A percentile compares a stretch with the other conserved stretches of the same genome.
Evolutionary conservation across 2,113 vertebrate genomes (phyloP).

Genomic region (Helogale parvula): DNA sequence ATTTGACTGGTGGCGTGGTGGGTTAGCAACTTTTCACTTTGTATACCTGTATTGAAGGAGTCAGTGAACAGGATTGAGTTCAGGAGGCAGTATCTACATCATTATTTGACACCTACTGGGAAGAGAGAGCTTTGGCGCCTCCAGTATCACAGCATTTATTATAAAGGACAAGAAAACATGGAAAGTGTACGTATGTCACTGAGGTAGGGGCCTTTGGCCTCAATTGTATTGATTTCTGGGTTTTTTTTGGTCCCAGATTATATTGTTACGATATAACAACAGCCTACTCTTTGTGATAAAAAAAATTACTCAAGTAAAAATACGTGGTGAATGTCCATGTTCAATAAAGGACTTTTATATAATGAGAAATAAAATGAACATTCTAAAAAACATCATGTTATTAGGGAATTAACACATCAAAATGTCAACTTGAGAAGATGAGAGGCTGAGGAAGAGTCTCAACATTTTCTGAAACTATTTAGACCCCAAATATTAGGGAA

Average conservation of each 20-base stretch:
- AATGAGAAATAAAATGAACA: slow-evolving; percentile 21
- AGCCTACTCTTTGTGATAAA: slow-evolving; percentile 30
- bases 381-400: slow-evolving; percentile 18
- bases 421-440: slow-evolving; percentile 47
- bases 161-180: background rate
- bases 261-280: background rate
- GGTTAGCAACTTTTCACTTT: slow-evolving; percentile 40
- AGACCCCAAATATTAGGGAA: slow-evolving; percentile 8
- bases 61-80: slow-evolving; percentile 26
- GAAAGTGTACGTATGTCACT: background rate
- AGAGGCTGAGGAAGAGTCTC: slow-evolving; percentile 5
- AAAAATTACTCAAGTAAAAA: background rate
- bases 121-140: background rate
- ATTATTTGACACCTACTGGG: background rate
- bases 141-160: background rate
- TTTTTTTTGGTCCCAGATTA: background rate
- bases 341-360: slow-evolving; percentile 27
- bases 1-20: background rate
- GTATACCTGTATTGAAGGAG: slow-evolving; percentile 13
- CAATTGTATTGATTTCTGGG: background rate
- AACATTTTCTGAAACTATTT: slow-evolving; percentile 51
- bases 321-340: background rate
- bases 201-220: background rate
- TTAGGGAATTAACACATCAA: slow-evolving; percentile 20
- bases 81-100: background rate